Evolutionary conservation across 2,113 vertebrate genomes (phyloP), one percentile per base, ranked within the genome.

Genomic region (Cricetomys ansorgei): DNA sequence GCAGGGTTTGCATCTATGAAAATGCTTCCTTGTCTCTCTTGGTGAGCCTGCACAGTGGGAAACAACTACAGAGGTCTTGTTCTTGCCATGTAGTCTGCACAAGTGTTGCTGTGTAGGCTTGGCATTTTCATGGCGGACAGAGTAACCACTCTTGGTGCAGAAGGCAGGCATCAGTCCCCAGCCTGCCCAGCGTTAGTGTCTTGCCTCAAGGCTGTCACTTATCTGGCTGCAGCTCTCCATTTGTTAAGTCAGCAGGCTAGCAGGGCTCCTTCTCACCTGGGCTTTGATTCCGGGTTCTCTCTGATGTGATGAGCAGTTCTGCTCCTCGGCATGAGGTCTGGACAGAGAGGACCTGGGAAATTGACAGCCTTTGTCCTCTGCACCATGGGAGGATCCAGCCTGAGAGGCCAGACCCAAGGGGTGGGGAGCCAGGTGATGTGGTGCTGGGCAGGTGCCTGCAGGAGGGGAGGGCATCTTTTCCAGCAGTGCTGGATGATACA

Each of bases 121-220:
- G 1, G 3, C 19, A 7, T 67, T 31, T 67, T 48, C 3, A 31
- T 1, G 25, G 31, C 21, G 16, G 17, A 19, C 15, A 21, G 5
- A 3, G 1, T 11, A 7, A 13, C 1, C 0, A 40, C 92, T 31
- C 73, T 69, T 1, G 31, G 53, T 10, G 1, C 21, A 34, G n/a
- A 12, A n/a, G 48, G 16, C 2, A 17, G n/a, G 1, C 1, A 0
- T 77, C 43, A 6, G 13, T 55, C 17, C 19, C n/a, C 70, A 48
- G 34, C 40, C 72, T 8, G 7, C 9, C n/a, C 10, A 31, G 8
- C 19, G 31, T 50, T 29, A 21, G 3, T 17, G 40, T 65, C n/a
- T 48, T 27, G 2, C 73, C 1, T 4, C 0, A 3, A 13, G 64
- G 27, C 27, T 1, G 40, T 1, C 8, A 4, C 2, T 5, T 0